phyloP scores from a whole-genome alignment of 2,888 invertebrate genomes.

The Nycteola revayana region DNA sequence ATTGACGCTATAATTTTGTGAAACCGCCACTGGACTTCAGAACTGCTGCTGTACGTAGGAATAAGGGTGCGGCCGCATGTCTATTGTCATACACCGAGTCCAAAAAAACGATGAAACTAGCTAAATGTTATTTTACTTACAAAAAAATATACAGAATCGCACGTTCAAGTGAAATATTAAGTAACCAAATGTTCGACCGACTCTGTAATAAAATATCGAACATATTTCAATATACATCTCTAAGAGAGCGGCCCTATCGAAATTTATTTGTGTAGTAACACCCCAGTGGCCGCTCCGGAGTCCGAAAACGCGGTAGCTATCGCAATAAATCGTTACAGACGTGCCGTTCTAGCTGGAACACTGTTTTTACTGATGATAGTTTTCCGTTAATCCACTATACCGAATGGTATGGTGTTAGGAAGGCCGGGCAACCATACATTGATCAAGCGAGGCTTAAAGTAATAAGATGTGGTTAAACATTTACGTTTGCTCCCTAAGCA shows the following conservation, averaged over 20 bases:
- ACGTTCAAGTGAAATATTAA: conserved; percentile 31
- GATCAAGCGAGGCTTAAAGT: too few relatives aligned
- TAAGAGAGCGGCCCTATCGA: conserved; percentile 54
- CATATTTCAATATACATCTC: conserved; percentile 61
- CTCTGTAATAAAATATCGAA: conserved; percentile 62
- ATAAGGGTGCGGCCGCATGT: too few relatives aligned
- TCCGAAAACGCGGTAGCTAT: conserved; percentile 61
- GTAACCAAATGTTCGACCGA: conserved; percentile 45
- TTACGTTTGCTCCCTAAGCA: too few relatives aligned
- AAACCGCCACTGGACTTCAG: too few relatives aligned
- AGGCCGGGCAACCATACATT: not conserved
- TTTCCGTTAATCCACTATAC: conserved; percentile 51
- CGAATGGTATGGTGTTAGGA: conserved; percentile 32
- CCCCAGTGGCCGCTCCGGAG: conserved; percentile 50
- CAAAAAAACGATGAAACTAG: too few relatives aligned
- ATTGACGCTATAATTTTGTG: too few relatives aligned
- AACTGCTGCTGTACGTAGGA: too few relatives aligned
- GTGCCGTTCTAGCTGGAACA: conserved; percentile 42
- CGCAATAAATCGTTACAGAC: conserved; percentile 65
- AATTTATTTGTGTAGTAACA: conserved; percentile 70
- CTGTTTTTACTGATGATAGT: conserved; percentile 61
- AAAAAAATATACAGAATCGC: too few relatives aligned
- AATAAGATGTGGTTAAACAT: too few relatives aligned
- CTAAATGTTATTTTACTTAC: too few relatives aligned
- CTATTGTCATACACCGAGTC: too few relatives aligned